Base-by-base conservation (phyloP, 2,113 vertebrate genomes). In the Cavia aperea region DNA sequence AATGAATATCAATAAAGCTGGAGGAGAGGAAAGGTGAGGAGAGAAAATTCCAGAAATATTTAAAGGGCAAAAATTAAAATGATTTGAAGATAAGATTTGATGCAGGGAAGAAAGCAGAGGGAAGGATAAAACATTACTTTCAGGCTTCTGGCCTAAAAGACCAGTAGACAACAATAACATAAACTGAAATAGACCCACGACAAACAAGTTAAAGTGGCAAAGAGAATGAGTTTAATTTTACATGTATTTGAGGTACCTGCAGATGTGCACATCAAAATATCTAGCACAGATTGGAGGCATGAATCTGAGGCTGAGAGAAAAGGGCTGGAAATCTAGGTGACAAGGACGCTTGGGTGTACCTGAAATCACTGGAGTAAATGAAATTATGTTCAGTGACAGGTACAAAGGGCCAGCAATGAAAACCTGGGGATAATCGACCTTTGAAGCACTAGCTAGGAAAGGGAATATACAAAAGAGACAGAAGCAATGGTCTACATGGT, bases 61-160 rank as follows among this genome's bases (percentile, higher is more conserved):
- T 31, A 60, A 29, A 81, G 78, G 8, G 24, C 49, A 95, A 94
- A 91, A 70, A 81, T 63, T 75, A 72, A 86, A 84, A 81, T 7
- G 23, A 85, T 46, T 58, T 90, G 33, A 60, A 88, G 36, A 23
- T 81, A 46, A 46, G n/a, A 60, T 68, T 70, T 68, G 51, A 78
- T 49, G 49, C 24, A 65, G 46, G n/a, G 49, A 88, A 9, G 51
- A 51, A 12, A 66, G 33, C n/a, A 90, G 65, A 92, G 7, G 56
- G 24, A 85, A 94, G 31, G 62, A 66, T 43, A 11, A 82, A 83
- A 75, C 91, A 49, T 49, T 46, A 62, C 24, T 56, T 91, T 75
- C 31, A 91, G 72, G 54, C 68, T 93, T 93, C 60, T 88, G n/a
- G 49, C 68, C 63, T 79, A 75, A 66, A 85, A 58, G 54, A 79